Evolutionary conservation across 1,140 invertebrate genomes (phyloP), one percentile per base, ranked within the genome.

Genomic region (Euura lappo): DNA sequence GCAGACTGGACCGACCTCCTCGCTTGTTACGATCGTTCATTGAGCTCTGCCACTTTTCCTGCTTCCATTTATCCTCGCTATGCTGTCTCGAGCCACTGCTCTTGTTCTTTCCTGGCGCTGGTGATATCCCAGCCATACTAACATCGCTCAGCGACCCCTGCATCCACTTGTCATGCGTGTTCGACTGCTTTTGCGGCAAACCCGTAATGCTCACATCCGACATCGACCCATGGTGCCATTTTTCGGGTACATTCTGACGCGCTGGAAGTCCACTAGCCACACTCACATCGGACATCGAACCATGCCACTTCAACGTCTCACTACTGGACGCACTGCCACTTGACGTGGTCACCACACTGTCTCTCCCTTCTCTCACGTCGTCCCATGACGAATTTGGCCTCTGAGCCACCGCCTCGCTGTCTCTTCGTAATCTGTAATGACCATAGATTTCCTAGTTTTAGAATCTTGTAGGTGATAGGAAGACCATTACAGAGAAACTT

Each of bases 251-350:
- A 72, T 75, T 7, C 44, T 81, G 83, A n/a, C 85, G 80, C n/a
- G 79, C 73, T 2, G 84, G 83, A 51, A 86, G 76, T 0, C 85
- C 86, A 51, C 91, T 92, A 4, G 92, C 90, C 42, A 93, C 91
- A 74, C 93, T 94, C 7, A 94, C 90, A 79, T 94, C 93, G 79
- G 93, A 93, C 87, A 93, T 92, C 5, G 93, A 94, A 44, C 93
- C 93, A 78, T 94, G 92, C 94, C 94, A 95, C 86, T 95, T 95
- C 2, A 95, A 85, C 6, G 94, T 95, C 80, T 95, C 94, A 77
- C 93, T 93, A 46, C 93, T 94, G 65, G 93, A 94, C 64, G 91
- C 93, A 81, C 91, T 92, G 45, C 92, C 91, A 44, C 91, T 92
- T 70, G 91, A 91, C 28, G 86, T 86, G 46, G 92, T 93, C 3